These are phyloP conservation scores for Smutsia temminckii DNA, from an alignment of 2,797 vertebrate species.

Conservation along the genomic window DNA sequence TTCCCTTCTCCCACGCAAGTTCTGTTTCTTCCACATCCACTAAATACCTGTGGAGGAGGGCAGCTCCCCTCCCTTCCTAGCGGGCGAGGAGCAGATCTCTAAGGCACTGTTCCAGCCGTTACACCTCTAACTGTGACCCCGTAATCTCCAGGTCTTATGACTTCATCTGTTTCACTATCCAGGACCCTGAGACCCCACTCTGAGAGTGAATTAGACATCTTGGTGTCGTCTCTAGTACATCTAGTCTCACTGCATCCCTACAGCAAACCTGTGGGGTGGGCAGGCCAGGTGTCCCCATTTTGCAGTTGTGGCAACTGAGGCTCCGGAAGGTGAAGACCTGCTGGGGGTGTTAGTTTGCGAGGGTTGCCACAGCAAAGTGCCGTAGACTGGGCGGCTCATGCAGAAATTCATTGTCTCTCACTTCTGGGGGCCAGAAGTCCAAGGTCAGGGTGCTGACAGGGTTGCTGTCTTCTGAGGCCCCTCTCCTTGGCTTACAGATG, in stretches of 20 bases:
- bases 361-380: not conserved
- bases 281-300: not conserved
- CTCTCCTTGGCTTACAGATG: not conserved
- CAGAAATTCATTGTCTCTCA: not conserved
- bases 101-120: not conserved
- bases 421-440: not conserved
- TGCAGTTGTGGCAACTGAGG: not conserved
- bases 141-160: not conserved
- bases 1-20: slow-evolving; percentile 25
- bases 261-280: not conserved
- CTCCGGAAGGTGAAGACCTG: not conserved
- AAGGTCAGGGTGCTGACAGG: not conserved
- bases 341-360: not conserved
- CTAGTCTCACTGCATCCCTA: not conserved
- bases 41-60: slow-evolving; percentile 31
- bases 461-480: not conserved
- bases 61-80: not conserved
- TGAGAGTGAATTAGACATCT: not conserved
- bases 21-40: slow-evolving; percentile 40
- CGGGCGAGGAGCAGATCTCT: not conserved
- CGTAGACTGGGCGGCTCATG: not conserved
- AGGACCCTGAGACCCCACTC: not conserved
- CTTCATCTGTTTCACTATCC: not conserved
- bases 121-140: not conserved
- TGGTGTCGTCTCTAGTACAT: not conserved